Conservation (phyloP, 2,888 invertebrate genomes). For the Platypus cylindrus region DNA sequence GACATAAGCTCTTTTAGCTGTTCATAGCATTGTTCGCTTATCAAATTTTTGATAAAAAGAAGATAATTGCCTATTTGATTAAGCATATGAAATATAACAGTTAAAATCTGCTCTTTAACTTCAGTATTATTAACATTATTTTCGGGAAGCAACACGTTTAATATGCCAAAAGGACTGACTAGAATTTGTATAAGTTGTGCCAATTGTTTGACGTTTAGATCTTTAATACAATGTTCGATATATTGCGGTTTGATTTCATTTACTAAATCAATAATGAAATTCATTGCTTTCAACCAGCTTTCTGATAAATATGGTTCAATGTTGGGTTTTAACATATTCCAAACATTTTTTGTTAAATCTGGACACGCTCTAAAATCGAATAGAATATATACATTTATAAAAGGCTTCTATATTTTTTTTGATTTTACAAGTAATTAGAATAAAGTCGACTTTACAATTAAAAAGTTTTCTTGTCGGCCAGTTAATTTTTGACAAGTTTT, state of each 20-base stretch:
- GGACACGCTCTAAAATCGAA: slow-evolving; percentile 47
- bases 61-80: slow-evolving; percentile 19
- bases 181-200: slow-evolving; percentile 27
- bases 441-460: no score
- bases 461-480: no score
- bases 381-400: no score
- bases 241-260: slow-evolving; percentile 38
- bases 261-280: slow-evolving; percentile 38
- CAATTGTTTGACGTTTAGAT: slow-evolving; percentile 38
- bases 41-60: slow-evolving; percentile 11
- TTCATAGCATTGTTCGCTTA: no score
- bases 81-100: slow-evolving; percentile 22
- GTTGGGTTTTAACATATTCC: slow-evolving; percentile 44
- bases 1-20: no score
- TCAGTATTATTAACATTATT: background rate
- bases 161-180: slow-evolving; percentile 25
- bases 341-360: slow-evolving; percentile 52
- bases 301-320: slow-evolving; percentile 47
- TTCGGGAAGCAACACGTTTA: slow-evolving; percentile 22
- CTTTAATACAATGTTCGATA: slow-evolving; percentile 37
- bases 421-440: no score
- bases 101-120: slow-evolving; percentile 37
- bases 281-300: slow-evolving; percentile 40
- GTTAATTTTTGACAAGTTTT: no score
- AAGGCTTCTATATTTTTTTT: no score